Base-by-base conservation (phyloP, 2,888 invertebrate species). In the Brachynemurus nebulosus region DNA sequence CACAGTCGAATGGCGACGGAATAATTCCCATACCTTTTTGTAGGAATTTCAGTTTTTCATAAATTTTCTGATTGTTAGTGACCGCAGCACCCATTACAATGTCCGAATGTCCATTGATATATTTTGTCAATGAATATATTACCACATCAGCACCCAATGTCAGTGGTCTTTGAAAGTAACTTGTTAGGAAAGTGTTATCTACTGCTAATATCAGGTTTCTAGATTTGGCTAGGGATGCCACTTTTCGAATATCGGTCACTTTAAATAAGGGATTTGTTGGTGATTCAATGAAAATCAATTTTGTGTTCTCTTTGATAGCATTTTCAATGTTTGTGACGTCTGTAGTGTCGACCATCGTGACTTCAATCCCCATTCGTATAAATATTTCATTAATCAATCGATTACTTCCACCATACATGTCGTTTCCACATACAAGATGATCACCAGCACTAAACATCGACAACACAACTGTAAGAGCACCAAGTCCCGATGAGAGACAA, bases 1-100 rank as follows among this genome's bases (percentile, higher is more conserved):
- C 89, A 62, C 97, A 96, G 63, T 98, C 98, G 60, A 95, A 92
- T 0, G 98, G 93, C 0, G 96, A 89, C 2, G 98, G 96, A 11
- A 97, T 82, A 35, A 86, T 78, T 42, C 98, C 98, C 71, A 86
- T 75, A 4, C 91, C 89, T 85, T 72, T 71, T 55, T 76, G 76
- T 25, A 72, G 61, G 57, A 71, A 77, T 37, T 63, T 59, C 12
- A 81, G 59, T 49, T 64, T 62, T 35, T 70, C 63, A 48, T 66
- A 63, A 4, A 78, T 48, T 6, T 50, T 45, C 14, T 52, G 49
- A 14, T 48, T 40, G 27, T 55, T 52, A 8, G 49, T 47, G 6
- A 52, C 40, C 3, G 53, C 18, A n/a, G 53, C 49, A 4, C 58
- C 58, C 53, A 55, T 53, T 6, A 52, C 27, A 4, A 54, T 48